Evolutionary conservation across 2,797 vertebrate genomes (phyloP).

Genomic region (Myotis daubentonii): DNA sequence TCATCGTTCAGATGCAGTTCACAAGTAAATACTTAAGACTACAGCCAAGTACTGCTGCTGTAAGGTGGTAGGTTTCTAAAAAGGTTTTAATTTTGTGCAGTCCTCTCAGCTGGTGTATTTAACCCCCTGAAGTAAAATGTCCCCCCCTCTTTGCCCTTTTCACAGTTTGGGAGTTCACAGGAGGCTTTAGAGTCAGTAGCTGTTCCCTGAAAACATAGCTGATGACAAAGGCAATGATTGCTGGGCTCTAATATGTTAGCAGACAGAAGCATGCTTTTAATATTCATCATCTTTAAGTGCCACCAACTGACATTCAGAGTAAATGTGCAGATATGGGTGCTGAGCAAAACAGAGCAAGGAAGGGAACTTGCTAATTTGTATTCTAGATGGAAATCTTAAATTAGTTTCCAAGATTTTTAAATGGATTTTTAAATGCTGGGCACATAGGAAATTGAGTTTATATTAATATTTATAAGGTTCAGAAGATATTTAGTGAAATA

Average conservation of each 20-base stretch:
- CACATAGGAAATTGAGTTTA: slow-evolving; percentile 81
- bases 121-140: slow-evolving; percentile 23
- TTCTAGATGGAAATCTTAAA: slow-evolving; percentile 83
- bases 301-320: slow-evolving; percentile 74
- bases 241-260: slow-evolving; percentile 74
- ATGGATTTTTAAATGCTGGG: slow-evolving; percentile 85
- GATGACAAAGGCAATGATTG: slow-evolving; percentile 77
- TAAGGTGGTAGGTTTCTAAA: slow-evolving; percentile 2
- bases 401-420: slow-evolving; percentile 85
- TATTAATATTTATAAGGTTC: slow-evolving; percentile 88
- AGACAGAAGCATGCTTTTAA: slow-evolving; percentile 81
- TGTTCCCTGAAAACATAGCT: slow-evolving; percentile 74
- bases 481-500: slow-evolving; percentile 87
- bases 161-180: slow-evolving; percentile 30
- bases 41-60: background rate
- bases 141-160: background rate
- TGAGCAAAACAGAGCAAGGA: slow-evolving; percentile 73
- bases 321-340: slow-evolving; percentile 80
- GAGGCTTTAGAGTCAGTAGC: slow-evolving; percentile 57
- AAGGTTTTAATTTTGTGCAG: slow-evolving; percentile 23
- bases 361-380: slow-evolving; percentile 80
- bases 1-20: slow-evolving; percentile 4
- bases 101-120: background rate
- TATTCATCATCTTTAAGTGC: slow-evolving; percentile 84
- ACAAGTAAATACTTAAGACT: slow-evolving; percentile 1